These are phyloP conservation scores for Zootoca vivipara DNA, from an alignment of 2,113 vertebrate species.

Conservation along the genomic window DNA sequence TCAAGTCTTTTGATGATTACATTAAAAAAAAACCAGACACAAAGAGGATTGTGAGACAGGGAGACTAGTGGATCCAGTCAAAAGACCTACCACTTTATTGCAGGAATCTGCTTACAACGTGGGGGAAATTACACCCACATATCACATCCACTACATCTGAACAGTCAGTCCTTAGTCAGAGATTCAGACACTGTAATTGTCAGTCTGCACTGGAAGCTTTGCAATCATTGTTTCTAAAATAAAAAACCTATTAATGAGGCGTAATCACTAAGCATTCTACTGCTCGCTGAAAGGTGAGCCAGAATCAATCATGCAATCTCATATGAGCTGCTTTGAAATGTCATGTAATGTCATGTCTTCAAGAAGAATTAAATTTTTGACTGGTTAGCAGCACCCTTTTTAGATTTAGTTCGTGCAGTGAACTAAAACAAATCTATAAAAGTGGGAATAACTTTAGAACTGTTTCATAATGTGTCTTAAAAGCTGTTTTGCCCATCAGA, in stretches of 20 bases:
- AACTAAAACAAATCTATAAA: slow-evolving; percentile 29
- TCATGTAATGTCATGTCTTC: neutral
- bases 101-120: neutral
- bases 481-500: slow-evolving; percentile 36
- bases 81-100: neutral
- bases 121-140: neutral
- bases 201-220: neutral
- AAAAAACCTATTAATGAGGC: neutral
- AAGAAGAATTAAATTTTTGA: neutral
- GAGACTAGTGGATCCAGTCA: neutral
- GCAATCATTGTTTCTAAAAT: neutral
- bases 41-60: neutral
- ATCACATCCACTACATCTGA: neutral
- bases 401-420: neutral
- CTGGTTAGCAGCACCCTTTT: neutral
- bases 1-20: too few relatives aligned
- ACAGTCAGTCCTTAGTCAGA: neutral
- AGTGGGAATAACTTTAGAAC: neutral
- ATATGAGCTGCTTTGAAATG: neutral
- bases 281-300: neutral
- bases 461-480: slow-evolving; percentile 23
- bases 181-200: neutral
- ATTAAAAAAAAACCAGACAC: neutral
- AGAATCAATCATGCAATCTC: slow-evolving; percentile 1
- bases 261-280: neutral